Percentiles rank a stretch among this genome's conserved stretches.
These are phyloP conservation scores for Paramuricea clavata DNA, from an alignment of 92 coral and sea anemone species.

Conservation along the genomic window DNA sequence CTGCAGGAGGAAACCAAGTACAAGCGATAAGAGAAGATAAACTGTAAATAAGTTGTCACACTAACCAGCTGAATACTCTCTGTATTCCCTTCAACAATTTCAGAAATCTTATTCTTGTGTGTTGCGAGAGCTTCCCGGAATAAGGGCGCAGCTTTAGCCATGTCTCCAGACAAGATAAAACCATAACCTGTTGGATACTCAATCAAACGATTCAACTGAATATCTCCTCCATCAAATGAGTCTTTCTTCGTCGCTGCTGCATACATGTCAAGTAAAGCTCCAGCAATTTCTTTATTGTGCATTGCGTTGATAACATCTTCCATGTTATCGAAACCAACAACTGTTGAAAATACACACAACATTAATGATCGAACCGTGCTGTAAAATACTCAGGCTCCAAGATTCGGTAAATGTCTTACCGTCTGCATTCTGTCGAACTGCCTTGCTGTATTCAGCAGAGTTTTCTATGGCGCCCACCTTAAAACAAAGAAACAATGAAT, in stretches of 20 bases:
- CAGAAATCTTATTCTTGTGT: conserved; percentile 1
- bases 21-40: too few relatives aligned
- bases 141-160: conserved; percentile 38
- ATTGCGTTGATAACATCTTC: conserved; percentile 28
- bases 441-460: conserved; percentile 29
- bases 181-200: conserved; percentile 42
- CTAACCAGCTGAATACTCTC: conserved; percentile 10
- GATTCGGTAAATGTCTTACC: too few relatives aligned
- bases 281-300: conserved; percentile 31
- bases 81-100: conserved; percentile 26
- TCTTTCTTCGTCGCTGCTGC: conserved; percentile 32
- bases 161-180: conserved; percentile 30
- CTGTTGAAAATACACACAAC: background rate
- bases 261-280: conserved; percentile 39
- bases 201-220: conserved; percentile 35
- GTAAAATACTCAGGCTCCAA: too few relatives aligned
- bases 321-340: conserved; percentile 30
- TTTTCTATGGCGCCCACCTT: conserved; percentile 20
- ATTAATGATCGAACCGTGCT: too few relatives aligned
- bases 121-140: background rate
- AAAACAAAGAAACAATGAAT: background rate
- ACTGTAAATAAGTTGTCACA: too few relatives aligned
- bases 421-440: conserved; percentile 36
- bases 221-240: conserved; percentile 22
- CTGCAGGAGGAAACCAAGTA: too few relatives aligned